These are phyloP conservation scores for Papilio helenus DNA, from an alignment of 1,140 invertebrate genomes.

Conservation along the genomic window DNA sequence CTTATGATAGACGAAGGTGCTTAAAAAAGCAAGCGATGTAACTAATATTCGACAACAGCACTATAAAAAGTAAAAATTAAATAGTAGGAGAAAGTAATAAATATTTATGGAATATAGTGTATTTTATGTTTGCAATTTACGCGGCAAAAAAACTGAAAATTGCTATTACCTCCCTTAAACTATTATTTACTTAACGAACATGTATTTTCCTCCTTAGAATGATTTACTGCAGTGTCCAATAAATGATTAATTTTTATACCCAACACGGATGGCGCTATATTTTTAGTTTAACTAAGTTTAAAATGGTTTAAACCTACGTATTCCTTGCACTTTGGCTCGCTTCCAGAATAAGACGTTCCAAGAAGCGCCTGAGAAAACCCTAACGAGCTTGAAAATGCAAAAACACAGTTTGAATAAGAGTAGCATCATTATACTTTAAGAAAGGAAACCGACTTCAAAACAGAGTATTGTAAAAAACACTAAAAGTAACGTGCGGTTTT, in stretches of 20 bases:
- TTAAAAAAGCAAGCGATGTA: no score
- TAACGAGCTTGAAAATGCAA: conserved; percentile 26
- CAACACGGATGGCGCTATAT: background rate
- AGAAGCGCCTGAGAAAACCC: conserved; percentile 13
- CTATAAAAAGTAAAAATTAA: no score
- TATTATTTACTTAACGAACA: no score
- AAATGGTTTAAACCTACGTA: conserved; percentile 2
- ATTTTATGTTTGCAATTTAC: no score
- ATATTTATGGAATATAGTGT: no score
- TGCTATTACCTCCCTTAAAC: no score
- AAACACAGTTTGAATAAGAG: background rate
- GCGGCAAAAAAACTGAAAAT: no score
- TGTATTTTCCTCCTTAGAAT: background rate
- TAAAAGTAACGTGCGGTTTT: no score
- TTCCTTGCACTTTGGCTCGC: conserved; percentile 1
- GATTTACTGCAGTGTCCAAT: background rate
- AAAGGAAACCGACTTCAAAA: background rate
- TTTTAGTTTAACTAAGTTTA: background rate
- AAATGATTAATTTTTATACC: background rate
- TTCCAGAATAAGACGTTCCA: conserved; percentile 19
- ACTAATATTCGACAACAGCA: no score
- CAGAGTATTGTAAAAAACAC: no score
- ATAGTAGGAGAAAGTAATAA: no score
- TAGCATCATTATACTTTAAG: background rate
- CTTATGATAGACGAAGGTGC: no score